A percentile compares a stretch with the other conserved stretches of the same genome.
These are phyloP conservation scores for Patella ulyssiponensis DNA, from an alignment of 2,888 invertebrate species.

Conservation along the genomic window DNA sequence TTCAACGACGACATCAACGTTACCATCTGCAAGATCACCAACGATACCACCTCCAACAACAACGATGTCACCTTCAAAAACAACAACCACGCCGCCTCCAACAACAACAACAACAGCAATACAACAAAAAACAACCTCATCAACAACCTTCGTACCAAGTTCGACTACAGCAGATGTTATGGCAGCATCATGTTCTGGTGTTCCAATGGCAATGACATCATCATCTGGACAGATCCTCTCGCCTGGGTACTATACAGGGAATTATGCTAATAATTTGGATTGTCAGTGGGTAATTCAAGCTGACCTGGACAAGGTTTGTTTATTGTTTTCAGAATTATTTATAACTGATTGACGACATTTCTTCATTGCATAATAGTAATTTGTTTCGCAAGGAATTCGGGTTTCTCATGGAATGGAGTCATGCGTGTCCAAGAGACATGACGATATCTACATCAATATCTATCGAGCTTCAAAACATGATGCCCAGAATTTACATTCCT, in stretches of 20 bases:
- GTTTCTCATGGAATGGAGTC: too few relatives aligned
- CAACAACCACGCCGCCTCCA: neutral
- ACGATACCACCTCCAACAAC: neutral
- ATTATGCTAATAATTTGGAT: slow-evolving; percentile 26
- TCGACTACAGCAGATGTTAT: neutral
- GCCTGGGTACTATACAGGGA: slow-evolving; percentile 21
- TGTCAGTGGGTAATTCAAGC: slow-evolving; percentile 36
- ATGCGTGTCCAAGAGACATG: too few relatives aligned
- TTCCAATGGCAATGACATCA: slow-evolving; percentile 14
- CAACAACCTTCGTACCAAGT: neutral
- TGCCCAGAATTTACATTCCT: too few relatives aligned
- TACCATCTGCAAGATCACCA: neutral
- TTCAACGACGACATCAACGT: neutral
- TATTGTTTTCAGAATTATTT: too few relatives aligned
- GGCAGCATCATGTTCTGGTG: slow-evolving; percentile 27
- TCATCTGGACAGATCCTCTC: slow-evolving; percentile 25
- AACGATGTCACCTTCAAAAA: neutral
- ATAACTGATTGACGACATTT: too few relatives aligned
- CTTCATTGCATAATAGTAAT: too few relatives aligned
- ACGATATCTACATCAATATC: too few relatives aligned
- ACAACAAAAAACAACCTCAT: neutral
- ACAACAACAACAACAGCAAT: neutral
- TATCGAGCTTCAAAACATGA: too few relatives aligned
- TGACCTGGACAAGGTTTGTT: slow-evolving; percentile 28
- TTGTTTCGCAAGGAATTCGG: too few relatives aligned